A percentile compares a stretch with the other conserved stretches of the same genome.
phyloP scores from a whole-genome alignment of 2,797 vertebrate species.

The Alosa sapidissima region DNA sequence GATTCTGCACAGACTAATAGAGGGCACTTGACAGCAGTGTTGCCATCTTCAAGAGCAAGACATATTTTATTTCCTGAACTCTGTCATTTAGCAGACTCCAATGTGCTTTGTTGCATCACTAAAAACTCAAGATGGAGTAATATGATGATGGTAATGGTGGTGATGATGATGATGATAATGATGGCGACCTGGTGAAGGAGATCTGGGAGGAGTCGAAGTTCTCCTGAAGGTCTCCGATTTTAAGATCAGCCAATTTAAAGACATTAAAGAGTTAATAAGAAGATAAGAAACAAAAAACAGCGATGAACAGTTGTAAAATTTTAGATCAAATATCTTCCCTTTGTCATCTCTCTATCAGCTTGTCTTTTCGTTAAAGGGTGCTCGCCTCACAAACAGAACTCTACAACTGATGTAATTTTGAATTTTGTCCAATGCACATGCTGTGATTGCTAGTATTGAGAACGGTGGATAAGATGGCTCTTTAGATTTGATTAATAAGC shows the following conservation, averaged over 20 bases:
- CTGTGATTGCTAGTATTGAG: background rate
- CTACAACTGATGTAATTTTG: background rate
- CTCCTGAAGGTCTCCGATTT: constrained; percentile 18
- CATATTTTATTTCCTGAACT: background rate
- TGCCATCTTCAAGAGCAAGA: constrained; percentile 4
- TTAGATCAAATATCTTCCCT: constrained; percentile 23
- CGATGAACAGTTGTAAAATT: constrained; percentile 12
- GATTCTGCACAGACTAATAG: constrained; percentile 20
- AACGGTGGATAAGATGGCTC: background rate
- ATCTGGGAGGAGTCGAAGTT: background rate
- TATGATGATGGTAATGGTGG: background rate
- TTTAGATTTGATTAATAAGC: constrained; percentile 8
- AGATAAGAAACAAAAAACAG: background rate
- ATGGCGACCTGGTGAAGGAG: constrained; percentile 37
- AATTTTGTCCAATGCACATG: background rate
- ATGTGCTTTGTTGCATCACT: background rate
- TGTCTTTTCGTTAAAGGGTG: constrained; percentile 20
- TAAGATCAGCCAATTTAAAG: background rate
- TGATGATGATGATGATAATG: background rate
- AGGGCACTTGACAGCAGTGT: background rate
- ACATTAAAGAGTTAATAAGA: background rate
- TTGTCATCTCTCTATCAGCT: constrained; percentile 24
- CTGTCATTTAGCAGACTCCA: background rate
- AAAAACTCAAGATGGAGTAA: constrained; percentile 7
- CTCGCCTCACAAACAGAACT: constrained; percentile 13